Evolutionary conservation across 2,888 invertebrate genomes (phyloP), one percentile per base, ranked within the genome.

Genomic region (Acrobasis suavella): DNA sequence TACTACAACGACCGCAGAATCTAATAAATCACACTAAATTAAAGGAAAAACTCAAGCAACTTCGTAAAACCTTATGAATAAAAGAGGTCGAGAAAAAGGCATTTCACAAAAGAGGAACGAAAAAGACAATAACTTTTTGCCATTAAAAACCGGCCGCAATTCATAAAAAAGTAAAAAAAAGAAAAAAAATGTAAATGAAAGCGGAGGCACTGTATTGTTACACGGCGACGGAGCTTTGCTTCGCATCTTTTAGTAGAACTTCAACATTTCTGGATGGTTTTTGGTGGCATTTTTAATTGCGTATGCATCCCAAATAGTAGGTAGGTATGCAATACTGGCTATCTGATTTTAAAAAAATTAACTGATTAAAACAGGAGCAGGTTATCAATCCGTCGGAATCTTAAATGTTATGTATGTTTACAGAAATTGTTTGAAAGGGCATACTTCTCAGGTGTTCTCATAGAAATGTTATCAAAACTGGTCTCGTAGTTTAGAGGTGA

Each of bases 51-150:
- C 49, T 16, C 60, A 50, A 59, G 38, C 60, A 38, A 55, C 17
- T 56, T 32, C 10, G 58, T 50, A 50, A 58, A 58, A 64, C 61
- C 55, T 58, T 62, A 56, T 46, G n/a, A 46, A n/a, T 3, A 46
- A 74, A 73, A 72, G 75, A 75, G 67, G 64, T 50, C 65, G 67
- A 74, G 72, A 74, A 74, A 75, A 71, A 71, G 65, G 62, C 32
- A 50, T 61, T 64, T 62, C 65, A 67, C 58, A 55, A 55, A 55
- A 55, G 55, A 16, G 15, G 1, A 16, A n/a, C 37, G 60, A 67
- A 67, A 73, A 77, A 82, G 76, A 82, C 79, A 82, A 82, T 77
- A 73, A 77, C 73, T 76, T 78, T 76, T 74, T 73, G 65, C 76
- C 74, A 74, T 80, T 77, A 75, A 71, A 72, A 76, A 72, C 64